These are phyloP conservation scores for Microcebus lehilahytsara DNA, from an alignment of 2,113 vertebrate species.

Conservation along the genomic window DNA sequence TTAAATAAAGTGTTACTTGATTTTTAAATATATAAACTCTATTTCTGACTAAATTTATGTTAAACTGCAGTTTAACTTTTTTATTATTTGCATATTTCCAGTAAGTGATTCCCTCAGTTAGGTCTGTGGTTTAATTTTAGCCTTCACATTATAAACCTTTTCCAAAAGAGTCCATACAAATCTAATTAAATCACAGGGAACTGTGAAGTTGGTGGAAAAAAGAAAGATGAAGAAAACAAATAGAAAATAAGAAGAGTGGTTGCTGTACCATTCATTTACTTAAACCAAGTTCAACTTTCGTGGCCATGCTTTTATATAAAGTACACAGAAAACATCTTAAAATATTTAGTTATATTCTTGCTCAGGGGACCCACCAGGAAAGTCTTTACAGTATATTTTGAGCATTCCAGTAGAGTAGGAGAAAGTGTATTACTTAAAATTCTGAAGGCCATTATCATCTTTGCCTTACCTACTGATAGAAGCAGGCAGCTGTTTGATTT, in stretches of 20 bases:
- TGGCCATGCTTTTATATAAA: slow-evolving; percentile 8
- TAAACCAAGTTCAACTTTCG: slow-evolving; percentile 34
- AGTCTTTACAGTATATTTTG: slow-evolving; percentile 19
- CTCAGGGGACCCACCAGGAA: neutral
- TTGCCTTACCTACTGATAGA: slow-evolving; percentile 50
- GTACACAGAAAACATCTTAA: neutral
- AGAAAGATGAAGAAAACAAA: slow-evolving; percentile 16
- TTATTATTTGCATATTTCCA: slow-evolving; percentile 55
- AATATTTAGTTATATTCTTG: slow-evolving; percentile 8
- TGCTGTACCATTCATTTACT: slow-evolving; percentile 21
- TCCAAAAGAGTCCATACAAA: slow-evolving; percentile 46
- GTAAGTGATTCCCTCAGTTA: slow-evolving; percentile 63
- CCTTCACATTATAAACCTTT: slow-evolving; percentile 51
- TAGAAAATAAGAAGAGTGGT: neutral
- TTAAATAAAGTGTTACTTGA: slow-evolving; percentile 14
- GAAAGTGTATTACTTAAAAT: slow-evolving; percentile 41
- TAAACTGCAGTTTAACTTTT: slow-evolving; percentile 43
- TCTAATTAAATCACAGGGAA: slow-evolving; percentile 36
- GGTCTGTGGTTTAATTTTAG: slow-evolving; percentile 54
- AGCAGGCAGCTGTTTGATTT: neutral
- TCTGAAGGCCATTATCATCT: slow-evolving; percentile 41
- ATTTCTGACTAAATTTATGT: slow-evolving; percentile 58
- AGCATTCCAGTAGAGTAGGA: slow-evolving; percentile 18
- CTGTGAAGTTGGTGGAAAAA: slow-evolving; percentile 6
- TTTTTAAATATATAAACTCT: slow-evolving; percentile 51